phyloP scores from a whole-genome alignment of 2,113 vertebrate species.

The Eira barbara region DNA sequence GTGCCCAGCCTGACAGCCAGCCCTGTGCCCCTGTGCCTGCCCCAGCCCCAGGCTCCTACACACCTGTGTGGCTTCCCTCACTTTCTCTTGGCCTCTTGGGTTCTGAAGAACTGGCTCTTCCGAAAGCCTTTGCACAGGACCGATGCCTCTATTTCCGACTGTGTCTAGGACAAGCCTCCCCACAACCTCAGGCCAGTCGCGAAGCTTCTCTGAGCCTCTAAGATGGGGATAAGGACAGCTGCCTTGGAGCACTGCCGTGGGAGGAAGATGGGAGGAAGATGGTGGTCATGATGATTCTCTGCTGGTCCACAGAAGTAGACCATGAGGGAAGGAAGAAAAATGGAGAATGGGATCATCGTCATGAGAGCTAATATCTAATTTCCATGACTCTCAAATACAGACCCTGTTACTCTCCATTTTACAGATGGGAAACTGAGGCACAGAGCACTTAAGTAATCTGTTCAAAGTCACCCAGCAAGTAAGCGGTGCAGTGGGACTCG shows the following conservation, averaged over 20 bases:
- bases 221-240: too few relatives aligned
- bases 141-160: too few relatives aligned
- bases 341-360: background rate
- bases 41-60: background rate
- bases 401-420: background rate
- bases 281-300: background rate
- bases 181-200: background rate
- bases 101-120: background rate
- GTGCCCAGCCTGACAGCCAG: background rate
- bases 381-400: background rate
- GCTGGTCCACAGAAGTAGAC: background rate
- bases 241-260: background rate
- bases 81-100: background rate
- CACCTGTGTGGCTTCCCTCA: background rate
- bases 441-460: background rate
- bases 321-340: background rate
- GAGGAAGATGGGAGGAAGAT: background rate
- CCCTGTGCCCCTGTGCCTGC: background rate
- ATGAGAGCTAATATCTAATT: background rate
- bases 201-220: background rate
- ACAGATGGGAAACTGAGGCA: background rate
- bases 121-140: background rate
- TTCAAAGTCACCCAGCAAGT: background rate
- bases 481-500: background rate
- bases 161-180: background rate